Conservation (phyloP, 2,113 vertebrate genomes). For the Vulpes vulpes region DNA sequence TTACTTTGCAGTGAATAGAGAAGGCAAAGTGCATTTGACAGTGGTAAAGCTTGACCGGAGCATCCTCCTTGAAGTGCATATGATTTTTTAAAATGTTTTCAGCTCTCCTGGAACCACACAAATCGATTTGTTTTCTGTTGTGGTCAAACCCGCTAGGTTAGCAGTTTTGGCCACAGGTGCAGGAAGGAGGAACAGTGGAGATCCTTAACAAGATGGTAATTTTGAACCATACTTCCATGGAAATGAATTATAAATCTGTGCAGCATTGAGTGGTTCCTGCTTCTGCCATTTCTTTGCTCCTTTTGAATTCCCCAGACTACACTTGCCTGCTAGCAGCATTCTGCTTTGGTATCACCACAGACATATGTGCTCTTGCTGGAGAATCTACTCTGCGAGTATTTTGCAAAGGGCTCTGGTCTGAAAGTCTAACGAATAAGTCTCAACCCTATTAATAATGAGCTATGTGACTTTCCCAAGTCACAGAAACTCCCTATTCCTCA, state of each 20-base stretch:
- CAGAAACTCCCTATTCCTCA: neutral
- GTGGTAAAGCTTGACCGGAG: slow-evolving; percentile 30
- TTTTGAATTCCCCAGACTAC: too few relatives aligned
- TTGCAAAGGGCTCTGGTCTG: neutral
- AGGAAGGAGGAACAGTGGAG: neutral
- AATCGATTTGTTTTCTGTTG: slow-evolving; percentile 65
- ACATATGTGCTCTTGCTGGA: neutral
- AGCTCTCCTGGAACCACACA: slow-evolving; percentile 67
- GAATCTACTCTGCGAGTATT: accelerated
- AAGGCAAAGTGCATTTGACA: slow-evolving; percentile 47
- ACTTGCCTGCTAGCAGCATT: neutral
- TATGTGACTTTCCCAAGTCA: neutral
- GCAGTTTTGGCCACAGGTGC: slow-evolving; percentile 61
- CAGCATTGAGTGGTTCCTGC: too few relatives aligned
- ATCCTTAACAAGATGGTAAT: neutral
- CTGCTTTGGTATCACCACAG: neutral
- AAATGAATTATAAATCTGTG: neutral
- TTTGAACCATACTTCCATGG: neutral
- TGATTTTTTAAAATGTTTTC: slow-evolving; percentile 70
- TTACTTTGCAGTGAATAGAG: slow-evolving; percentile 8
- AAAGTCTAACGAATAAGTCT: neutral
- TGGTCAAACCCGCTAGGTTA: slow-evolving; percentile 16
- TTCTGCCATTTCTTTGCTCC: neutral
- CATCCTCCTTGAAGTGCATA: slow-evolving; percentile 53
- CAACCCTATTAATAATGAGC: neutral